Conservation (phyloP, 2,797 vertebrate genomes). For the Natrix natrix region DNA sequence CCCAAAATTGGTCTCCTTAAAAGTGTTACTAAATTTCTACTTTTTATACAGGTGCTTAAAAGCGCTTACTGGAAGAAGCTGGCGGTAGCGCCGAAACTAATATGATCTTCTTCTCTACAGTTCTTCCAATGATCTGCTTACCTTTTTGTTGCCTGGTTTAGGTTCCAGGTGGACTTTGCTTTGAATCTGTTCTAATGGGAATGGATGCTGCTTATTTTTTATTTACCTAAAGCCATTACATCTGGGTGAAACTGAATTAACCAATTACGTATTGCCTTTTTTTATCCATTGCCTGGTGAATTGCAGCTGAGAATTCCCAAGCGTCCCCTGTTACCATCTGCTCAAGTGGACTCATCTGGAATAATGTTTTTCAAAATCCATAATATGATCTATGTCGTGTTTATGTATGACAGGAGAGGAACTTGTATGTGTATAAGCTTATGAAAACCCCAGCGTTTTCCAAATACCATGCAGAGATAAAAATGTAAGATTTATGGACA, state of each 20-base stretch:
- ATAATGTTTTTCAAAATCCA: background rate
- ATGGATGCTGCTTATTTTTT: background rate
- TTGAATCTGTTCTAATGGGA: background rate
- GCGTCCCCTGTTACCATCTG: background rate
- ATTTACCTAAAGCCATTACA: background rate
- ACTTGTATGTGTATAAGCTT: background rate
- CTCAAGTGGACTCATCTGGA: background rate
- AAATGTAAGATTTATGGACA: background rate
- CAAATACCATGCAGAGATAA: background rate
- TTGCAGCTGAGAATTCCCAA: background rate
- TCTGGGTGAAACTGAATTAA: background rate
- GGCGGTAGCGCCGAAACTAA: background rate
- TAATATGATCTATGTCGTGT: background rate
- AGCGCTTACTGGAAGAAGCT: background rate
- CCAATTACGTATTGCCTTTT: background rate
- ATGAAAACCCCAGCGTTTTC: background rate
- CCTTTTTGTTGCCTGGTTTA: background rate
- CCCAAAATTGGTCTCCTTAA: background rate
- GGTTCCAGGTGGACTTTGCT: background rate
- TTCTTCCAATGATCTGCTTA: background rate
- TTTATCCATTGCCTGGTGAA: background rate
- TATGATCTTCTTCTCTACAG: background rate
- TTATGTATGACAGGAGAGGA: background rate
- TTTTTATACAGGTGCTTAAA: background rate
- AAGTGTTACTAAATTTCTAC: background rate